Conservation (phyloP, 2,888 invertebrate genomes). For the Volucella inanis region DNA sequence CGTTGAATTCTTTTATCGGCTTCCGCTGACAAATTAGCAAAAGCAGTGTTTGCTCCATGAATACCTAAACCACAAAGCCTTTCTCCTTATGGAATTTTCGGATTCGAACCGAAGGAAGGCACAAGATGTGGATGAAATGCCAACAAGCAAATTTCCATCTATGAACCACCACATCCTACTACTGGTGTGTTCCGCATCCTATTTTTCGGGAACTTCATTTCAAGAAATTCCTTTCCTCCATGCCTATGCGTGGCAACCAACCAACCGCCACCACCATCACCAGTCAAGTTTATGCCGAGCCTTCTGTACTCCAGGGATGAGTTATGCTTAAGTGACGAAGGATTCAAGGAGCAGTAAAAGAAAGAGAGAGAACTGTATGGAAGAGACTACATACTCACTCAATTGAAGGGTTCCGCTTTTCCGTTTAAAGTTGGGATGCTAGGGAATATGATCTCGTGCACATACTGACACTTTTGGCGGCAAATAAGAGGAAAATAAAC, state of each 20-base stretch:
- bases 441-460: slow-evolving; percentile 40
- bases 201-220: slow-evolving; percentile 50
- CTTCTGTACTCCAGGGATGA: background rate
- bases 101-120: background rate
- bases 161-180: slow-evolving; percentile 35
- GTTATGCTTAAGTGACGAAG: background rate
- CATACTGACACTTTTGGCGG: slow-evolving; percentile 63
- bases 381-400: slow-evolving; percentile 1
- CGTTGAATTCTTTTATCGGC: slow-evolving; percentile 56
- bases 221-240: background rate
- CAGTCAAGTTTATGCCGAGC: slow-evolving; percentile 14
- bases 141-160: slow-evolving; percentile 45
- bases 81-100: slow-evolving; percentile 8
- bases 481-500: slow-evolving; percentile 54
- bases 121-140: slow-evolving; percentile 14
- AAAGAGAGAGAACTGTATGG: too few species aligned
- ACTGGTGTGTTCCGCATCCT: slow-evolving; percentile 45
- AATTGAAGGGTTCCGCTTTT: slow-evolving; percentile 36
- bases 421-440: slow-evolving; percentile 4
- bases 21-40: slow-evolving; percentile 70
- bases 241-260: slow-evolving; percentile 21
- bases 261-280: too few species aligned
- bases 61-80: slow-evolving; percentile 17
- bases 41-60: slow-evolving; percentile 18
- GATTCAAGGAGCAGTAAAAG: too few species aligned